Evolutionary conservation across 2,888 invertebrate species (phyloP).

Genomic region (Nomada ferruginata): DNA sequence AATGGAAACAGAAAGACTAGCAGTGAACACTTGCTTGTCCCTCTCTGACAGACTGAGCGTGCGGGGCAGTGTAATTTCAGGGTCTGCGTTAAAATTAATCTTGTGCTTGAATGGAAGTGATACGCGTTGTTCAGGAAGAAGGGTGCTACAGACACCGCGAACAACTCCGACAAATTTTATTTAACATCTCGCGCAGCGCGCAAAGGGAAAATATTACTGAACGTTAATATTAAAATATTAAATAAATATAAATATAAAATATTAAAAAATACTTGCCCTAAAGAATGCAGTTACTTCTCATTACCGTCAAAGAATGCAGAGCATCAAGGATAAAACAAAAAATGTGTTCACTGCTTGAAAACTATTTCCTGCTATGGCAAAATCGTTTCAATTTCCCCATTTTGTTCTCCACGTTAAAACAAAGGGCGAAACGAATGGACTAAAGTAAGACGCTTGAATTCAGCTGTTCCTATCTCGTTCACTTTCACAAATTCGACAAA

Average conservation of each 20-base stretch:
- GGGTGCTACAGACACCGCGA: neutral
- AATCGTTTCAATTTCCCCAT: neutral
- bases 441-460: neutral
- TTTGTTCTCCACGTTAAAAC: too few relatives aligned
- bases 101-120: constrained; percentile 45
- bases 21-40: constrained; percentile 22
- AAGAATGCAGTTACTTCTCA: too few relatives aligned
- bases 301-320: neutral
- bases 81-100: constrained; percentile 62
- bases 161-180: neutral
- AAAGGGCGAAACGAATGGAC: neutral
- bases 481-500: constrained; percentile 36
- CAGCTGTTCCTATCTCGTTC: constrained; percentile 4
- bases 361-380: neutral
- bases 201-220: too few relatives aligned
- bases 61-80: constrained; percentile 55
- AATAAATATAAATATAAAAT: too few relatives aligned
- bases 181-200: neutral
- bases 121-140: constrained; percentile 19
- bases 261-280: too few relatives aligned
- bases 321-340: neutral
- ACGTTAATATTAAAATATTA: too few relatives aligned
- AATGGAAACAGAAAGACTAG: constrained; percentile 62
- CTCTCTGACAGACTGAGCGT: constrained; percentile 34
- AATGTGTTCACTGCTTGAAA: neutral